phyloP scores from a whole-genome alignment of 30 jellyfish, hydroid and myxozoan genomes.

The Aurelia sp. region DNA sequence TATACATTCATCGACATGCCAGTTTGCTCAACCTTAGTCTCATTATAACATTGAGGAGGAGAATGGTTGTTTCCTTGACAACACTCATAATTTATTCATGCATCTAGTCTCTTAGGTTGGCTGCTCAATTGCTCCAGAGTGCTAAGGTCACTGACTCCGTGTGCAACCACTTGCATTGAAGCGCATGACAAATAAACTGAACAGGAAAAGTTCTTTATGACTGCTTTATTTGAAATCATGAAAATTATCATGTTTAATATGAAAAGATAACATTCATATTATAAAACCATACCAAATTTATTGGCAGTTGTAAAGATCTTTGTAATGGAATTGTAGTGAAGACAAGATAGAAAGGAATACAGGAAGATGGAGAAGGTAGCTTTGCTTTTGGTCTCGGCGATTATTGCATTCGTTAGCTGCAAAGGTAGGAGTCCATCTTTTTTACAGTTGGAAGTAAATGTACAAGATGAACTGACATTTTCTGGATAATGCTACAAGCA shows the following conservation, averaged over 20 bases:
- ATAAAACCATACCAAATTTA: too few relatives aligned
- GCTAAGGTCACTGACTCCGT: slow-evolving; percentile 67
- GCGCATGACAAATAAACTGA: slow-evolving; percentile 22
- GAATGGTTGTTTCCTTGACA: not conserved
- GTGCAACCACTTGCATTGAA: slow-evolving; percentile 62
- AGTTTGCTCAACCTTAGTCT: too few relatives aligned
- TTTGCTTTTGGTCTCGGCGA: slow-evolving; percentile 1
- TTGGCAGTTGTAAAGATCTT: too few relatives aligned
- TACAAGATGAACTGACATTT: too few relatives aligned
- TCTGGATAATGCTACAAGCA: too few relatives aligned
- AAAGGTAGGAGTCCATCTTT: slow-evolving; percentile 22
- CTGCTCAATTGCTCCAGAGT: slow-evolving; percentile 11
- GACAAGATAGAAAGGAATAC: too few relatives aligned
- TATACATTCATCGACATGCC: too few relatives aligned
- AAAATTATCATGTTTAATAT: not conserved
- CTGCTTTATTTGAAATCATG: slow-evolving; percentile 1
- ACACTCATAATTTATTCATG: slow-evolving; percentile 22
- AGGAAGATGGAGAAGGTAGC: not conserved
- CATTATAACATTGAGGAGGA: too few relatives aligned
- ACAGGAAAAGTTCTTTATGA: not conserved
- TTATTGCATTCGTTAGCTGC: slow-evolving; percentile 29
- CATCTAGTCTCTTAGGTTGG: slow-evolving; percentile 18
- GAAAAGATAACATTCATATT: not conserved
- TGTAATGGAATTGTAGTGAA: too few relatives aligned
- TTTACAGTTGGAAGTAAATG: too few relatives aligned